These are phyloP conservation scores for Halichoerus grypus DNA, from an alignment of 2,113 vertebrate genomes.

Conservation along the genomic window DNA sequence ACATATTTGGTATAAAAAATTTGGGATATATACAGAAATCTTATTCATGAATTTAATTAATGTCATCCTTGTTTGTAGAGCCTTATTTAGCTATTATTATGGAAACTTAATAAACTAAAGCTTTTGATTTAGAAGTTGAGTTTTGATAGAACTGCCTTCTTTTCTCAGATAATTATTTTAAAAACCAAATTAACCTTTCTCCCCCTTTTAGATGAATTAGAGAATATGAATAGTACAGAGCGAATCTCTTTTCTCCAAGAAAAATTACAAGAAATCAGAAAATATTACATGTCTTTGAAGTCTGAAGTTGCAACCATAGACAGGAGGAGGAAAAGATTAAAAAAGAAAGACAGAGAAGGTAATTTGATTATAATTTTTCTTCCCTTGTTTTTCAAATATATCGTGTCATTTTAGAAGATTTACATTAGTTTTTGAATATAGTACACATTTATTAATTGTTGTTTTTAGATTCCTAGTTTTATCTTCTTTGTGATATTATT, in stretches of 20 bases:
- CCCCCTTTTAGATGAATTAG: constrained; percentile 92
- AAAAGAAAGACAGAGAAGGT: constrained; percentile 99
- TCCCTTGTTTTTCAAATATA: not conserved
- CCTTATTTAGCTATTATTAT: not conserved
- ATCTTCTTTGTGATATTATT: not conserved
- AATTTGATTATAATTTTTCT: constrained; percentile 67
- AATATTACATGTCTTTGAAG: constrained; percentile 98
- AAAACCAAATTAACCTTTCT: constrained; percentile 47
- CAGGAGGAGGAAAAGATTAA: constrained; percentile 96
- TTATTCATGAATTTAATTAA: constrained; percentile 39
- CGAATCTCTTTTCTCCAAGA: constrained; percentile 98
- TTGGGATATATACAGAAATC: not conserved
- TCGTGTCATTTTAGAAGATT: constrained; percentile 36
- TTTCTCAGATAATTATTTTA: constrained; percentile 31
- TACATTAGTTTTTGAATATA: accelerated
- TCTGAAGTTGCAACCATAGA: constrained; percentile 99
- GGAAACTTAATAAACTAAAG: not conserved
- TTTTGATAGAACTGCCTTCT: not conserved
- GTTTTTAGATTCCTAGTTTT: not conserved
- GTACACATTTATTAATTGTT: not conserved
- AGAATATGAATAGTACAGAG: constrained; percentile 96
- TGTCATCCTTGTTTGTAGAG: not conserved
- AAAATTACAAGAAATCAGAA: constrained; percentile 98
- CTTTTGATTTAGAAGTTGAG: constrained; percentile 56
- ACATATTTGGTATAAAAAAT: not conserved